phyloP scores from a whole-genome alignment of 2,888 invertebrate genomes.

The Drosophila borealis region DNA sequence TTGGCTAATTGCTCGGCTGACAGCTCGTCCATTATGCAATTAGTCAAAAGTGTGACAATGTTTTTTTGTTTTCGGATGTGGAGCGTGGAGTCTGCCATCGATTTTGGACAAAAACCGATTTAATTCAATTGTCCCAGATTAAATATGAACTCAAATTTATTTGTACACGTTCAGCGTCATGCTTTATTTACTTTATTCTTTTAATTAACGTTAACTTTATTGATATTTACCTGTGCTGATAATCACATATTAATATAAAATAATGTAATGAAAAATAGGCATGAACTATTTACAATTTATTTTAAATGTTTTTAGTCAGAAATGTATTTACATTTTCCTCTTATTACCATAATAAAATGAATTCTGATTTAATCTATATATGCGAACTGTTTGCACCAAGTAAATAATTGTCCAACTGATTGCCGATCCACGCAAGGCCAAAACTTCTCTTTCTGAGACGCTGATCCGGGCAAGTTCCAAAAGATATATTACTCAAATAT shows the following conservation, averaged over 20 bases:
- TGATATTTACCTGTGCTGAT: neutral
- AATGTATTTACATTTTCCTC: neutral
- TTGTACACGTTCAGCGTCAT: neutral
- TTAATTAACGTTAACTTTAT: conserved; percentile 7
- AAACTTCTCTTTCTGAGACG: no score
- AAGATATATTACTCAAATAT: no score
- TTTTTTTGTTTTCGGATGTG: neutral
- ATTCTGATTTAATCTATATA: no score
- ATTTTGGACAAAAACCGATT: neutral
- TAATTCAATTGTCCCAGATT: neutral
- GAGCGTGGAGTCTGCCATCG: neutral
- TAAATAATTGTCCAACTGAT: no score
- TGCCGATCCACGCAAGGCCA: no score
- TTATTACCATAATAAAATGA: no score
- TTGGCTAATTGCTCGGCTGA: conserved; percentile 63
- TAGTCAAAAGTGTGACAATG: conserved; percentile 41
- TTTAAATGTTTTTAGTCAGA: neutral
- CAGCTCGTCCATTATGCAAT: conserved; percentile 52
- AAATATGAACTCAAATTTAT: conserved; percentile 7
- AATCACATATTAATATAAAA: conserved; percentile 8
- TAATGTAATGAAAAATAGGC: neutral
- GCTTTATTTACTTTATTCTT: conserved; percentile 10
- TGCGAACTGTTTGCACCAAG: no score
- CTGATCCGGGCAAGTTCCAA: no score
- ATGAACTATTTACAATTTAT: conserved; percentile 1